Evolutionary conservation across 2,113 vertebrate species (phyloP).

Genomic region (Gopherus flavomarginatus): DNA sequence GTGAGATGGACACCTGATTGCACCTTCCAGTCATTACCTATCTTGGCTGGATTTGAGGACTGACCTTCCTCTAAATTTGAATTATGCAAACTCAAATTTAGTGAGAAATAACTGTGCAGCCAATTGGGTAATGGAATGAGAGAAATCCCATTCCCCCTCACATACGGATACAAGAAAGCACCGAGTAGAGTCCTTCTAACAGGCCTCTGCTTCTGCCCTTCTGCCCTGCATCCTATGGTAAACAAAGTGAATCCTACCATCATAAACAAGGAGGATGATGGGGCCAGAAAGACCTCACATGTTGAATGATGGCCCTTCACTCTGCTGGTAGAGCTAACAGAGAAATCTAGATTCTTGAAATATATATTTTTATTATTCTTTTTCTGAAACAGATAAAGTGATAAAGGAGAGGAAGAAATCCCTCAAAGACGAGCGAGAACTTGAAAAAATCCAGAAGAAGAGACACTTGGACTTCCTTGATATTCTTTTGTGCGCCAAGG

Average conservation of each 20-base stretch:
- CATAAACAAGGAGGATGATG: background rate
- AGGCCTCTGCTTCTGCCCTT: background rate
- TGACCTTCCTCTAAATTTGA: background rate
- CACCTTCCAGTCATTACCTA: background rate
- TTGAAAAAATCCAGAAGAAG: slow-evolving; percentile 79
- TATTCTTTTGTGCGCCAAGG: slow-evolving; percentile 89
- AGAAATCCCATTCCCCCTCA: too few relatives aligned
- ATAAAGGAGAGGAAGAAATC: slow-evolving; percentile 82
- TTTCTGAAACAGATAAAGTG: slow-evolving; percentile 74
- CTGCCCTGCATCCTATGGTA: background rate
- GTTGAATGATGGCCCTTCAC: background rate
- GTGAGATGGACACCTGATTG: background rate
- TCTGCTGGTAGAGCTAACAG: background rate
- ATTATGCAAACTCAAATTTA: background rate
- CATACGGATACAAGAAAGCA: too few relatives aligned
- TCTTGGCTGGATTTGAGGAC: background rate
- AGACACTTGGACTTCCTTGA: slow-evolving; percentile 91
- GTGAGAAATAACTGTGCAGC: too few relatives aligned
- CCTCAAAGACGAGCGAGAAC: slow-evolving; percentile 78
- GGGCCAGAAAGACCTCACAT: background rate
- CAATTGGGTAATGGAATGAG: too few relatives aligned
- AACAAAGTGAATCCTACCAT: background rate
- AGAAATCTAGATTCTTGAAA: background rate
- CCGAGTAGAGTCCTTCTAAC: background rate
- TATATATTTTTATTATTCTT: background rate